Evolutionary conservation across 2,797 vertebrate genomes (phyloP).

Genomic region (Argya squamiceps): DNA sequence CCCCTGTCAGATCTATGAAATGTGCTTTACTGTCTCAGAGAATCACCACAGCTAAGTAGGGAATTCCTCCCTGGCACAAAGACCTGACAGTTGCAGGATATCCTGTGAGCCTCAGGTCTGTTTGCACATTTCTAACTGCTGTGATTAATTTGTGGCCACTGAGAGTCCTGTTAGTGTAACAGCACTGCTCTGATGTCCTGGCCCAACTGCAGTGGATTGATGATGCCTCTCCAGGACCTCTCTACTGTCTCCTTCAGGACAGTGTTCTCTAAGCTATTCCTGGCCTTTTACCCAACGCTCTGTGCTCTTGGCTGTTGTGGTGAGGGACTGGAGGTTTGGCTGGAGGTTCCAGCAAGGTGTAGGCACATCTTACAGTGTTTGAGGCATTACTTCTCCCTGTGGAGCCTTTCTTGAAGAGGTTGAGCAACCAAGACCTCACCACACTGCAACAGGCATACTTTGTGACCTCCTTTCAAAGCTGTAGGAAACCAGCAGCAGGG

Average conservation of each 20-base stretch:
- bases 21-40: not conserved
- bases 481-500: not conserved
- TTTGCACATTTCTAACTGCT: not conserved
- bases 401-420: not conserved
- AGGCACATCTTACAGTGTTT: not conserved
- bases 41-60: not conserved
- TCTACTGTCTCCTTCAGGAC: not conserved
- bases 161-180: not conserved
- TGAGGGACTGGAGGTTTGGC: not conserved
- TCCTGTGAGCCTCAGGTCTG: not conserved
- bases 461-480: slow-evolving; percentile 5
- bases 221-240: not conserved
- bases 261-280: not conserved
- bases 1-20: not conserved
- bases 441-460: accelerated
- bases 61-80: not conserved
- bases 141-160: not conserved
- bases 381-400: not conserved
- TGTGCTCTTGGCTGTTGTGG: not conserved
- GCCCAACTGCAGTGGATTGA: not conserved
- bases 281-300: accelerated
- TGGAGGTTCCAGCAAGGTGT: not conserved
- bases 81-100: not conserved
- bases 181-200: not conserved
- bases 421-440: not conserved